These are phyloP conservation scores for Adineta ricciae DNA, from an alignment of 2,888 invertebrate species.

Conservation along the genomic window DNA sequence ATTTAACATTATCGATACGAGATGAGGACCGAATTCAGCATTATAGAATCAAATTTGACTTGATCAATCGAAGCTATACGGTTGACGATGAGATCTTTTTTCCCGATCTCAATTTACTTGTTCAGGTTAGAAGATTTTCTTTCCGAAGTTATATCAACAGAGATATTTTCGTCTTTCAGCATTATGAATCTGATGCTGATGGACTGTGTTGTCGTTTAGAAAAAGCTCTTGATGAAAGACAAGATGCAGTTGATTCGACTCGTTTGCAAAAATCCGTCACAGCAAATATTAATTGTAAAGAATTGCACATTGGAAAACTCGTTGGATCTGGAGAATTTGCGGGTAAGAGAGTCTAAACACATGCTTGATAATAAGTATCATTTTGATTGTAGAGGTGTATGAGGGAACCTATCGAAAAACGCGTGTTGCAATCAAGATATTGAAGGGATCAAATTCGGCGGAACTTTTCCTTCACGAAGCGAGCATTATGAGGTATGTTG, in stretches of 20 bases:
- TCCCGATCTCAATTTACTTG: constrained; percentile 22
- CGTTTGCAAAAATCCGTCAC: neutral
- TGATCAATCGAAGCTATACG: constrained; percentile 20
- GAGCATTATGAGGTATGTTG: constrained; percentile 84
- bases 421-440: constrained; percentile 82
- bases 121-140: neutral
- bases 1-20: constrained; percentile 33
- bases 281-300: neutral
- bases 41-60: constrained; percentile 25
- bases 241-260: neutral
- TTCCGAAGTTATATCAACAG: neutral
- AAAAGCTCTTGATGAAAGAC: neutral
- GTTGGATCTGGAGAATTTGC: constrained; percentile 6
- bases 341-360: neutral
- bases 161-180: neutral
- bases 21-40: constrained; percentile 30
- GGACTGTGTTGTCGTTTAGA: neutral
- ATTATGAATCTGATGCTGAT: constrained; percentile 15
- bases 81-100: constrained; percentile 30
- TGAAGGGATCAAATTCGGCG: constrained; percentile 81
- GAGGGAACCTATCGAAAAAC: constrained; percentile 68
- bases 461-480: constrained; percentile 88
- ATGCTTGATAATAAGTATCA: neutral
- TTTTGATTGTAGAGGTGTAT: constrained; percentile 65
- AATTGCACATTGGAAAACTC: neutral